phyloP scores from a whole-genome alignment of 2,113 vertebrate species.

The Geococcyx californianus region DNA sequence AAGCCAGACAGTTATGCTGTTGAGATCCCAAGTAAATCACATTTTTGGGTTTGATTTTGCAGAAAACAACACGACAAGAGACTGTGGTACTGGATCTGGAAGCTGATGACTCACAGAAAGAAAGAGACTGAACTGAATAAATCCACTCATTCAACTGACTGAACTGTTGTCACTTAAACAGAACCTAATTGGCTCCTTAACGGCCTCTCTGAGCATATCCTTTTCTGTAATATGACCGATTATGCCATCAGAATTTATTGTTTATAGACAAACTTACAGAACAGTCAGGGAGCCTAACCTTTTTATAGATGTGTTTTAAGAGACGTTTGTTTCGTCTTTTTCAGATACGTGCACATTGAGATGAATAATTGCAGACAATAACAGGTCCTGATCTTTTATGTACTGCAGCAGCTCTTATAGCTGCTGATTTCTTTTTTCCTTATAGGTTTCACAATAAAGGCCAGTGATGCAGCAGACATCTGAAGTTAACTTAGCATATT shows the following conservation, averaged over 20 bases:
- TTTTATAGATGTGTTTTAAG: constrained; percentile 69
- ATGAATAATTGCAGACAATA: constrained; percentile 68
- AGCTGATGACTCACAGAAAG: constrained; percentile 63
- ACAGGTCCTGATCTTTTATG: constrained; percentile 66
- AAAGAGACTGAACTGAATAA: constrained; percentile 64
- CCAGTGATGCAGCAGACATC: constrained; percentile 61
- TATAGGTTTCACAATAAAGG: constrained; percentile 67
- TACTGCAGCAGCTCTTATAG: constrained; percentile 61
- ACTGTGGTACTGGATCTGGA: constrained; percentile 48
- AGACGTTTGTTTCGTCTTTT: constrained; percentile 62
- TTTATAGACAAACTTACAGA: constrained; percentile 67
- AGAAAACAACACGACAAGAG: constrained; percentile 52
- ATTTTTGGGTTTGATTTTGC: constrained; percentile 50
- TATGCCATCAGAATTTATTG: constrained; percentile 71
- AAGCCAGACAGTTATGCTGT: constrained; percentile 54
- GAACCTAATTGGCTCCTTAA: constrained; percentile 72
- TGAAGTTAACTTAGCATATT: constrained; percentile 67
- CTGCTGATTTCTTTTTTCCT: constrained; percentile 56
- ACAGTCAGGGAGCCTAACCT: constrained; percentile 65
- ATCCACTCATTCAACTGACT: constrained; percentile 67
- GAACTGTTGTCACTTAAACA: constrained; percentile 73
- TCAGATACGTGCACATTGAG: constrained; percentile 60
- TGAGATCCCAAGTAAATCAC: constrained; percentile 59
- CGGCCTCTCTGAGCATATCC: constrained; percentile 68
- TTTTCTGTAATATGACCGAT: constrained; percentile 70